Base-by-base conservation (phyloP, 2,113 vertebrate genomes). In the Vicugna pacos region DNA sequence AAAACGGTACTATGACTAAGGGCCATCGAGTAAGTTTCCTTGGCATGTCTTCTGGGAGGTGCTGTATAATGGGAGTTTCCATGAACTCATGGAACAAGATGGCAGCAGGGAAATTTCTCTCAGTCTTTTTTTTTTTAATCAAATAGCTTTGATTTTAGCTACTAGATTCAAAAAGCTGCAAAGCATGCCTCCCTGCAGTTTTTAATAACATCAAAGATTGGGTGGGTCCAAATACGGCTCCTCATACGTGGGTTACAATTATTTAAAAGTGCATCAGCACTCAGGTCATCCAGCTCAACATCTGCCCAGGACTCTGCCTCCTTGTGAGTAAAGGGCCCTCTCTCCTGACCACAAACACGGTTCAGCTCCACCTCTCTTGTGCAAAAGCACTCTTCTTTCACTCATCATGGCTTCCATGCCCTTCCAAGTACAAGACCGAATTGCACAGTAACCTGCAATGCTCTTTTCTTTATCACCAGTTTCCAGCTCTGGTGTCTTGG, bases 51-150 rank as follows among this genome's bases (percentile, higher is more conserved):
- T 75, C 35, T 81, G 28, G 80, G 96, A 98, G 93, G 95, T 54
- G 46, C 54, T 72, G 13, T 0, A 75, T 48, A 56, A 48, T 5
- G 75, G 65, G 95, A 62, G 54, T 96, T 95, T 94, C 98, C 96
- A 95, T 0, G 9, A 98, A 64, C 52, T 96, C 91, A 48, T 70
- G 65, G 73, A 79, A 85, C 0, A 4, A 81, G 92, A 79, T 62
- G 93, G 92, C 95, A 91, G 97, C 85, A 19, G 94, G 13, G 56
- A 35, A 73, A 85, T 94, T 82, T 26, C 54, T 94, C 62, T 77
- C 24, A 79, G 12, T 52, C 16, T 30, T 32, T 65, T 75, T 64
- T 26, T 48, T 67, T 73, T 93, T 91, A 95, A 97, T 94, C 52
- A 32, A 80, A 95, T 77, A 92, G 82, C n/a, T 89, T 96, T 96